Base-by-base conservation (phyloP, 2,888 invertebrate species). In the Germaria angustata region DNA sequence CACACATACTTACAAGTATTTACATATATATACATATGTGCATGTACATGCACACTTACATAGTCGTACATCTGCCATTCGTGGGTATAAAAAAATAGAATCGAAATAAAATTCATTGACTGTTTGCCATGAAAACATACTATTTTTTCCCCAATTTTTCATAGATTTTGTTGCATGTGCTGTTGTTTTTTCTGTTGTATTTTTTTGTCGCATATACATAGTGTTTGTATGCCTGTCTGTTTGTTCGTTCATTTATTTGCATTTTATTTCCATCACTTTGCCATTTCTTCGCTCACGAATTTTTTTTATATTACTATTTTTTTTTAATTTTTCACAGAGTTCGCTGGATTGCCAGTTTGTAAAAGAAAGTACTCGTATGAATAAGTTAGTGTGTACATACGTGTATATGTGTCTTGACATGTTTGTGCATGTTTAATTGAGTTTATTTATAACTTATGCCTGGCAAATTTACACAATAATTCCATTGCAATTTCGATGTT, bases 341-440 rank as follows among this genome's bases (percentile, higher is more conserved):
- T 59, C 20, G 28, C 28, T 46, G 32, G 28, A 69, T 9, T 55
- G 55, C 39, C 4, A 24, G 46, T 24, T 22, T 24, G 24, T 59
- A n/a, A 36, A 46, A 13, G 7, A 63, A 49, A 39, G 28, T 28
- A 20, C 13, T 41, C 41, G 17, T n/a, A n/a, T n/a, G n/a, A n/a
- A n/a, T n/a, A n/a, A n/a, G n/a, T n/a, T n/a, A 44, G 73, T 17
- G 34, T 20, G 34, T 5, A n/a, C n/a, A n/a, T n/a, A n/a, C n/a
- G n/a, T n/a, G n/a, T n/a, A n/a, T 63, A 15, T 46, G 15, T 11
- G 9, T 59, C 39, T 24, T 68, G 49, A 15, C 51, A 78, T 78
- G 28, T 63, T 46, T 78, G 63, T 71, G 78, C 63, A 78, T 78
- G 57, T 66, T 72, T 72, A 79, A 79, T 79, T 79, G 57, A 79